These are phyloP conservation scores for Zosterops pallidus DNA, from an alignment of 2,113 vertebrate genomes.

Conservation along the genomic window DNA sequence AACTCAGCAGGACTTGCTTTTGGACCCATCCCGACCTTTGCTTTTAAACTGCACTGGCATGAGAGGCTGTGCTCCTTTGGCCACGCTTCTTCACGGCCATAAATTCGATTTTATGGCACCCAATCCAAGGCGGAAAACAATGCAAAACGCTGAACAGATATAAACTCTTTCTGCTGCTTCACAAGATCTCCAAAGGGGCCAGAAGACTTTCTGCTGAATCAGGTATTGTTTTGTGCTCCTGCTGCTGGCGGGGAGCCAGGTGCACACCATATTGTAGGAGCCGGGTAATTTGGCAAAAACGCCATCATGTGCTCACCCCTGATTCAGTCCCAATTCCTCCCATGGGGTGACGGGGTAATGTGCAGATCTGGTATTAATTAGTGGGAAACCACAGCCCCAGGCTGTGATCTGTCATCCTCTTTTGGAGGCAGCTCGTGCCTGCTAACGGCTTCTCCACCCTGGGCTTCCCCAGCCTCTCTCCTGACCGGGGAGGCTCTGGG, in stretches of 20 bases:
- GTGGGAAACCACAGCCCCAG: neutral
- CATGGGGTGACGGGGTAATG: conserved; percentile 23
- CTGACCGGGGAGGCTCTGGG: neutral
- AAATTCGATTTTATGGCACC: conserved; percentile 49
- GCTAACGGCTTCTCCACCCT: neutral
- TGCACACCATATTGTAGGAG: conserved; percentile 44
- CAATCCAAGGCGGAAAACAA: conserved; percentile 26
- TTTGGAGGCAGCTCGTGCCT: conserved; percentile 6
- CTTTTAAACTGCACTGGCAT: neutral
- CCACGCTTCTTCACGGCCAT: neutral
- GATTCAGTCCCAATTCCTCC: conserved; percentile 49
- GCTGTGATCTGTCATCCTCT: conserved; percentile 38
- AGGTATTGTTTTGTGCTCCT: conserved; percentile 44
- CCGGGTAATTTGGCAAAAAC: conserved; percentile 52
- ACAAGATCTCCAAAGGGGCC: conserved; percentile 48
- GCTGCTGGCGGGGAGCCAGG: neutral
- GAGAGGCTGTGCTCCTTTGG: conserved; percentile 18
- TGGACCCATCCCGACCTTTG: neutral
- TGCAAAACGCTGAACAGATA: conserved; percentile 30
- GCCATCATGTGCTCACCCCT: conserved; percentile 31
- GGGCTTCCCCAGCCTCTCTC: neutral
- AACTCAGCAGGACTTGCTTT: neutral
- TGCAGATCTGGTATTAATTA: conserved; percentile 61
- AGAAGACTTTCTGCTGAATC: conserved; percentile 61
- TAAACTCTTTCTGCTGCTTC: conserved; percentile 59